These are phyloP conservation scores for Danaus melanippus DNA, from an alignment of 1,140 invertebrate genomes.

Conservation along the genomic window DNA sequence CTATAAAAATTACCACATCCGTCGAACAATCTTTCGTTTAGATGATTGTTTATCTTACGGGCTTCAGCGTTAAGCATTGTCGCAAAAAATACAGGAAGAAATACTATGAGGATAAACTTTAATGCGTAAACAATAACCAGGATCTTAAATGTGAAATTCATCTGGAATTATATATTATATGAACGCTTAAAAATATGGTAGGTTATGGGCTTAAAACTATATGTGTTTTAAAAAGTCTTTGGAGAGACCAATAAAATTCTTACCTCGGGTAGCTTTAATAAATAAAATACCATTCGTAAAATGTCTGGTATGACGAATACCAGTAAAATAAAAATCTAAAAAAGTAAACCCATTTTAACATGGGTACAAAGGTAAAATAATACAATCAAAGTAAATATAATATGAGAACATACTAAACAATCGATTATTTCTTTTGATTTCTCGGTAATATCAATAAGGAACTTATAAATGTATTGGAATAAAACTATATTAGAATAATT, in stretches of 20 bases:
- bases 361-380: no score
- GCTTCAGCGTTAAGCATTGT: slow-evolving; percentile 1
- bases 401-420: slow-evolving; percentile 1
- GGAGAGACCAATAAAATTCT: slow-evolving; percentile 5
- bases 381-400: not conserved
- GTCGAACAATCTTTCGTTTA: slow-evolving; percentile 4
- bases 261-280: not conserved
- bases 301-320: slow-evolving; percentile 3
- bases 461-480: slow-evolving; percentile 5
- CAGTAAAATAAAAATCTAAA: not conserved
- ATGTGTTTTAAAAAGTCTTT: no score
- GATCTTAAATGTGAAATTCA: not conserved
- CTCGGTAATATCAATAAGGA: slow-evolving; percentile 1
- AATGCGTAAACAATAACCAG: not conserved
- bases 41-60: slow-evolving; percentile 1
- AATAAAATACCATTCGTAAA: not conserved
- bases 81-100: slow-evolving; percentile 3
- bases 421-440: slow-evolving; percentile 1
- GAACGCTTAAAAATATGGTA: no score
- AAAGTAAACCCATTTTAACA: no score
- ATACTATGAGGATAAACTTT: not conserved
- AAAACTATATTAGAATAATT: not conserved
- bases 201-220: no score
- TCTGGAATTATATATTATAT: not conserved
- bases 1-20: not conserved